These are phyloP conservation scores for Noctilio leporinus DNA, from an alignment of 2,113 vertebrate genomes.

Conservation along the genomic window DNA sequence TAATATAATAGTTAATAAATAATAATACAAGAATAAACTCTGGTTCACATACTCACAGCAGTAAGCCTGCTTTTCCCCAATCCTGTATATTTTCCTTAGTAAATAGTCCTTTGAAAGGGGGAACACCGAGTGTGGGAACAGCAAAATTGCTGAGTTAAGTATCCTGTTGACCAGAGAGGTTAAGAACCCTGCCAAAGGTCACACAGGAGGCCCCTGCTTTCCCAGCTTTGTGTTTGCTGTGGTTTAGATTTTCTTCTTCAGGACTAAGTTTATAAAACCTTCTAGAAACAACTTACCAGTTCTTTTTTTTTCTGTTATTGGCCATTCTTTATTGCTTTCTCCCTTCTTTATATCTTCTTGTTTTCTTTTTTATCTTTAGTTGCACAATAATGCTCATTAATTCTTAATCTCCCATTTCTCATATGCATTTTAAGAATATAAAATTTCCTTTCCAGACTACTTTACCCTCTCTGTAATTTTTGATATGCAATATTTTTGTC, in stretches of 20 bases:
- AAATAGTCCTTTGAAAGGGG: background rate
- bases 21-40: background rate
- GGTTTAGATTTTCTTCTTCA: background rate
- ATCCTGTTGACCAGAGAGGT: background rate
- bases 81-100: background rate
- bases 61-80: background rate
- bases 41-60: background rate
- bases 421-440: background rate
- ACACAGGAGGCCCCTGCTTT: background rate
- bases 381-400: background rate
- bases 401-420: slow-evolving; percentile 15
- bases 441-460: background rate
- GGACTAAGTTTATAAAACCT: background rate
- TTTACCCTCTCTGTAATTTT: background rate
- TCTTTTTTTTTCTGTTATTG: background rate
- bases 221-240: background rate
- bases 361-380: background rate
- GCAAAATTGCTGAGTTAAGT: background rate
- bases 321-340: background rate
- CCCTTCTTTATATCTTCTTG: background rate
- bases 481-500: background rate
- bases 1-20: background rate
- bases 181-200: background rate
- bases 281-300: background rate
- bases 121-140: background rate